Percentiles rank a stretch among this genome's conserved stretches.
Evolutionary conservation across 2,888 invertebrate genomes (phyloP).

Genomic region (Leptura quadrifasciata): DNA sequence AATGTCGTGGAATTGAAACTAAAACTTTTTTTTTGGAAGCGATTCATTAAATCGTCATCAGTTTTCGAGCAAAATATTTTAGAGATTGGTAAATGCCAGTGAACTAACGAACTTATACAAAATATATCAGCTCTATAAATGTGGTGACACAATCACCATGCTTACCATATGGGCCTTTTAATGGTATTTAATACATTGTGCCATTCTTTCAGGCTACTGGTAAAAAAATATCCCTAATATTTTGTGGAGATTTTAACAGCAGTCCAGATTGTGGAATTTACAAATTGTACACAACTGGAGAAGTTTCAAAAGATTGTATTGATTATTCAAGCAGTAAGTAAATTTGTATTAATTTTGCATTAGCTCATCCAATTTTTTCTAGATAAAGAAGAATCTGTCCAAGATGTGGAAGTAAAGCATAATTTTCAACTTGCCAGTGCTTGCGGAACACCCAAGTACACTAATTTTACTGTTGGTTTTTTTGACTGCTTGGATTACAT

Average conservation of each 20-base stretch:
- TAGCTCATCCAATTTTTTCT: constrained; percentile 30
- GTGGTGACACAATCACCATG: no score
- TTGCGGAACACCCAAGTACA: constrained; percentile 89
- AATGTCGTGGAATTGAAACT: no score
- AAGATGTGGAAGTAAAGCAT: constrained; percentile 80
- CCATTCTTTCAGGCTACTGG: constrained; percentile 69
- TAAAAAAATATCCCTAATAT: constrained; percentile 80
- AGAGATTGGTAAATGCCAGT: no score
- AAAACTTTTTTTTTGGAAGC: no score
- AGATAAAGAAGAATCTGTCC: constrained; percentile 82
- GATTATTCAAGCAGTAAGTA: constrained; percentile 89
- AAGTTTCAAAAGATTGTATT: constrained; percentile 78
- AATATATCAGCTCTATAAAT: no score
- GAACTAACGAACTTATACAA: no score
- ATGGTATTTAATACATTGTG: no score
- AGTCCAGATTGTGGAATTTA: constrained; percentile 90
- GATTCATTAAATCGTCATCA: no score
- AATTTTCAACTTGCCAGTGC: constrained; percentile 83
- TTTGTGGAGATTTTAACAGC: constrained; percentile 97
- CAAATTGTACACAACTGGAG: constrained; percentile 84
- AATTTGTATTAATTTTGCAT: constrained; percentile 36
- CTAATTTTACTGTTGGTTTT: constrained; percentile 90
- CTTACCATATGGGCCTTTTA: no score
- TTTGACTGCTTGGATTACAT: constrained; percentile 95
- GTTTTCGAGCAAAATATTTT: no score